Base-by-base conservation (phyloP, 2,888 invertebrate species). In the Mechanitis messenoides region DNA sequence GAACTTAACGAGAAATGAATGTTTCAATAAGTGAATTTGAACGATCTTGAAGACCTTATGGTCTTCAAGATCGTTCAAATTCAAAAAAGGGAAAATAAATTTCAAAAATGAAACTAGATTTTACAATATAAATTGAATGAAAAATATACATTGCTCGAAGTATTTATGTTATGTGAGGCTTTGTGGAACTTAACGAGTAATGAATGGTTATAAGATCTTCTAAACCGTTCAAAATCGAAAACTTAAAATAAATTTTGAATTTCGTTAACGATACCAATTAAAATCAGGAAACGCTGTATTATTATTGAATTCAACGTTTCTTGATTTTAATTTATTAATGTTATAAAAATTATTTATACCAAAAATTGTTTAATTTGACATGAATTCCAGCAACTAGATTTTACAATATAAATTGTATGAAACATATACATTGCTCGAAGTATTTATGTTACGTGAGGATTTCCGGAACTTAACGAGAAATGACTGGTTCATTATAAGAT, bases 321-420 rank as follows among this genome's bases (percentile, higher is more conserved):
- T 0, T 20, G 20, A 20, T 20, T 20, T 20, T 66, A 68, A 66
- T 70, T 71, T 71, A 72, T 72, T 70, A 72, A 74, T 70, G 71
- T 5, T 6, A 68, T 77, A 77, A 79, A 79, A 77, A 79, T 82
- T 84, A 85, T 85, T 84, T 78, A 76, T 73, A 76, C 81, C 80
- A 72, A 74, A 80, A 84, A 82, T 76, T 79, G 81, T 80, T 80
- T 83, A 79, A 83, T 84, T 84, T 82, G 83, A 83, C 81, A 73
- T 70, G 69, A 71, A 62, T 67, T 59, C 56, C 57, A 57, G 45
- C n/a, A 59, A 56, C 42, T 33, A 45, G 63, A 50, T 60, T 56
- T 54, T 56, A 53, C 45, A 59, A 45, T 20, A 20, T 20, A 20
- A 20, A 20, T 20, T 20, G 20, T 1, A 20, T 20, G 20, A 20